These are phyloP conservation scores for Hydrotaea diabolus DNA, from an alignment of 2,888 invertebrate species.

Conservation along the genomic window DNA sequence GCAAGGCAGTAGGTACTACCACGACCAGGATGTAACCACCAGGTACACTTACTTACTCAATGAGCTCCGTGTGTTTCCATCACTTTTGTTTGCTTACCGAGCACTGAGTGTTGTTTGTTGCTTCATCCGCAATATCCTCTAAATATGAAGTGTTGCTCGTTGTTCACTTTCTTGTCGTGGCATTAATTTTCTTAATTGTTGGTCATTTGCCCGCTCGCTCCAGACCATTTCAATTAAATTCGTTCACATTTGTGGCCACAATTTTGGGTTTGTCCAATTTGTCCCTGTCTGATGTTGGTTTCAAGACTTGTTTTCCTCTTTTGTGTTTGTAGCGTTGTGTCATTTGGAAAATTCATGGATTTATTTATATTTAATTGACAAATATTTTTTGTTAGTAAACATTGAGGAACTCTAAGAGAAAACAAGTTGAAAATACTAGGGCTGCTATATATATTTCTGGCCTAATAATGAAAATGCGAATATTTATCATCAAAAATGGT, in stretches of 20 bases:
- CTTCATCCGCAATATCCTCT: too few relatives aligned
- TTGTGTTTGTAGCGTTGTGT: neutral
- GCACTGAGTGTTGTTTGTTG: neutral
- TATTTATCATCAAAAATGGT: too few relatives aligned
- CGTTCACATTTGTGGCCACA: neutral
- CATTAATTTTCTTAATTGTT: neutral
- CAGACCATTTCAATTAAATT: neutral
- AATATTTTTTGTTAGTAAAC: neutral
- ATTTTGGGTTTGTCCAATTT: constrained; percentile 6
- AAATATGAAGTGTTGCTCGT: neutral
- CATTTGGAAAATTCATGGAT: neutral
- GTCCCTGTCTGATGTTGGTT: neutral
- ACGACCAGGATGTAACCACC: neutral
- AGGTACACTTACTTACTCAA: neutral
- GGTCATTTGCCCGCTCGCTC: too few relatives aligned
- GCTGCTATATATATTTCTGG: too few relatives aligned
- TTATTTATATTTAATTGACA: constrained; percentile 12
- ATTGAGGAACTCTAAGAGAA: neutral
- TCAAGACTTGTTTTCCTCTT: neutral
- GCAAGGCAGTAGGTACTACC: neutral
- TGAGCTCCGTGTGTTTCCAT: neutral
- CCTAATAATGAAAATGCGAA: too few relatives aligned
- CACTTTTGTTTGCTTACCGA: neutral
- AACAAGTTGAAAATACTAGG: too few relatives aligned
- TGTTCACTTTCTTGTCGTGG: neutral